Base-by-base conservation (phyloP, 2,113 vertebrate species). In the Mirounga angustirostris region DNA sequence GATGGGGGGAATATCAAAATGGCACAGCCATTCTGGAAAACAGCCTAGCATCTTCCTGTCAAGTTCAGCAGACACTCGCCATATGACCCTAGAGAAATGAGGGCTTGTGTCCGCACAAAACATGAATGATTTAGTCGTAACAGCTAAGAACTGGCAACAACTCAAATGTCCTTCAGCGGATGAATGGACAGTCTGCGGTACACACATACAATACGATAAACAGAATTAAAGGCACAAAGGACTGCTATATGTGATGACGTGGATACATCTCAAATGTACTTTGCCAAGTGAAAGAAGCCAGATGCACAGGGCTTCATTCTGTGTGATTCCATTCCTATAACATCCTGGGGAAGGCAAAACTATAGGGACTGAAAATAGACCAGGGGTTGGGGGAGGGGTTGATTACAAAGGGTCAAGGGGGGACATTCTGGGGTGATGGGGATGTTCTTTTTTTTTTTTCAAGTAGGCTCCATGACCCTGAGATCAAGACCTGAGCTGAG, bases 171-270 rank as follows among this genome's bases (percentile, higher is more conserved):
- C 86, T 79, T 86, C 54, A 52, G 0, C 6, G 1, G 61, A 40
- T 16, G 22, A 46, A 21, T 4, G 1, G 79, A 61, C 21, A 16
- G 1, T 52, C 79, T 50, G 65, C 30, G 40, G 85, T 4, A 26
- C 14, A 30, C 10, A 78, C 43, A 28, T 8, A 24, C 11, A 2
- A 5, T 22, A 15, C 4, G 26, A 28, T 33, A n/a, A 52, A 21
- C 43, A 54, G 36, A 36, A 58, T n/a, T 3, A 63, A 63, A 87
- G 73, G 40, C 7, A 2, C 58, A 36, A 9, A 9, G 33, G 67
- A 0, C 65, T 33, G 56, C 22, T 46, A 0, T 14, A 5, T 0
- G 0, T 1, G 7, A 7, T 24, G 2, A n/a, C 33, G 4, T 0
- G 33, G 36, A 5, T 14, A 2, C 30, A 10, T 26, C 30, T 67